These are phyloP conservation scores for Python bivittatus DNA, from an alignment of 2,113 vertebrate genomes.

Conservation along the genomic window DNA sequence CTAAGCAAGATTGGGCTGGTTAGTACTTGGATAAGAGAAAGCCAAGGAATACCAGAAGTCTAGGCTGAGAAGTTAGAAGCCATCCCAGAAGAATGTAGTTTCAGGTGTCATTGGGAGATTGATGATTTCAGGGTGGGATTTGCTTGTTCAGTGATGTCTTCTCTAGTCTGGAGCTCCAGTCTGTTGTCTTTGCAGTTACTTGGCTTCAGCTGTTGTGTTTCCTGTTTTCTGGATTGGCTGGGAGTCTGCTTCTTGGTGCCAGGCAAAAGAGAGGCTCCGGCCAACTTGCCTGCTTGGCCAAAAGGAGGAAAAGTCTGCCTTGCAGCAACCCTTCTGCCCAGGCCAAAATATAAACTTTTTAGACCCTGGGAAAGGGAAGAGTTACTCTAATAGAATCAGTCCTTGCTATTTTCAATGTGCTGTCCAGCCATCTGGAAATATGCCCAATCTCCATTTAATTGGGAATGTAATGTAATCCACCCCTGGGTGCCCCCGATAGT, in stretches of 20 bases:
- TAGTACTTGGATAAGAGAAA: background rate
- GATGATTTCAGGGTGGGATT: background rate
- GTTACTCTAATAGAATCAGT: constrained; percentile 2
- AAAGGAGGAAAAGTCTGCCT: constrained; percentile 18
- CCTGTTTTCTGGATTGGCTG: constrained; percentile 20
- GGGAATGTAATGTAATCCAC: background rate
- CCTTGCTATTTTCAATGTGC: background rate
- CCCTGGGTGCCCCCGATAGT: background rate
- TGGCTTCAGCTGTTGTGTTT: background rate
- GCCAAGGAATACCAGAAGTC: background rate
- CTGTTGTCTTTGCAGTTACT: constrained; percentile 17
- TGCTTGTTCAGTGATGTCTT: background rate
- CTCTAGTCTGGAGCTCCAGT: background rate
- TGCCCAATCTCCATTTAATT: background rate
- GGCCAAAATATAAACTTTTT: constrained; percentile 11
- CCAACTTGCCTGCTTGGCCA: constrained; percentile 12
- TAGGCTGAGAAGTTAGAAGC: background rate
- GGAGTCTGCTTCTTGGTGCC: background rate
- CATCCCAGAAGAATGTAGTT: background rate
- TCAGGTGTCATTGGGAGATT: background rate
- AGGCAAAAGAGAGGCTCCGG: background rate
- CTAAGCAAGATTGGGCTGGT: background rate
- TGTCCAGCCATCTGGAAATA: background rate
- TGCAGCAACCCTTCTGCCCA: background rate
- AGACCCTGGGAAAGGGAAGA: background rate